Evolutionary conservation across 2,113 vertebrate species (phyloP).

Genomic region (Microtus ochrogaster): DNA sequence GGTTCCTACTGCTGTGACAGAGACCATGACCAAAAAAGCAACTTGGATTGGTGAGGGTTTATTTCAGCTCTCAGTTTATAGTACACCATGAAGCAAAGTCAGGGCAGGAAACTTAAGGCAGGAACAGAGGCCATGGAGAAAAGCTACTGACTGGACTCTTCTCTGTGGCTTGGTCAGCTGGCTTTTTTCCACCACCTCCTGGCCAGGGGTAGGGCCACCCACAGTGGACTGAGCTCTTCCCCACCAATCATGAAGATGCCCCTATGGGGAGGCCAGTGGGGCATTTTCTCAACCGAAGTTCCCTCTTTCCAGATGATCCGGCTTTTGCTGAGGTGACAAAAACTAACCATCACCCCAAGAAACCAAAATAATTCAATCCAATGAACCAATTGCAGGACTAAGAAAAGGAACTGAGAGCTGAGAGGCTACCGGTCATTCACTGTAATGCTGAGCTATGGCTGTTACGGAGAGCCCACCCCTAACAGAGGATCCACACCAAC

Average conservation of each 20-base stretch:
- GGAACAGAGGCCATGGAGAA: not conserved
- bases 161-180: not conserved
- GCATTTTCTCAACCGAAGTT: not conserved
- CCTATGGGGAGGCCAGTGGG: not conserved
- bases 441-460: too few species aligned
- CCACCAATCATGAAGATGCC: not conserved
- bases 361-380: not conserved
- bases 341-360: not conserved
- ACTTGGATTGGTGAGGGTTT: not conserved
- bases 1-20: not conserved
- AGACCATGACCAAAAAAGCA: not conserved
- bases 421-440: not conserved
- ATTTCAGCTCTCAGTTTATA: not conserved
- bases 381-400: not conserved
- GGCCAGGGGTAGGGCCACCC: not conserved
- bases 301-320: not conserved
- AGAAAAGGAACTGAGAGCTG: rapidly evolving
- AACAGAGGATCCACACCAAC: not conserved
- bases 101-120: not conserved
- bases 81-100: not conserved
- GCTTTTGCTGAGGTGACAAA: not conserved
- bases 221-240: not conserved
- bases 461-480: not conserved
- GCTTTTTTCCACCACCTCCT: too few species aligned
- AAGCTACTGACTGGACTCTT: not conserved